Conservation (phyloP, 1,140 invertebrate genomes). For the Nephila pilipes region DNA sequence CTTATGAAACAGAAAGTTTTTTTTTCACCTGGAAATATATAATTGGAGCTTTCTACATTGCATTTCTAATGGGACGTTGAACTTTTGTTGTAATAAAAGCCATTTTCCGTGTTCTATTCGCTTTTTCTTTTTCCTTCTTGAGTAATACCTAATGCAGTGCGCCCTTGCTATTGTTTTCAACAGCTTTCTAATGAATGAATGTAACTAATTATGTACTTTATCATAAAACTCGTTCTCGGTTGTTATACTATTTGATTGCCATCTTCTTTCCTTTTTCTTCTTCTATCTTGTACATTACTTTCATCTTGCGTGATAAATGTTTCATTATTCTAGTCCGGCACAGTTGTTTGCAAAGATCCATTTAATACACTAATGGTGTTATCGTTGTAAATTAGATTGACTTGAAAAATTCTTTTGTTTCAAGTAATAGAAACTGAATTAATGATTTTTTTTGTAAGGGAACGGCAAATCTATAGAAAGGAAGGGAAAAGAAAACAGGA, state of each 20-base stretch:
- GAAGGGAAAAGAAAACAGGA: neutral
- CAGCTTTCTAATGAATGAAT: slow-evolving; percentile 1
- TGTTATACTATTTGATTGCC: neutral
- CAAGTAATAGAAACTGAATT: too few relatives aligned
- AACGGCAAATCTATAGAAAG: too few relatives aligned
- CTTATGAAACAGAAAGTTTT: neutral
- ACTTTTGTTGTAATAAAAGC: neutral
- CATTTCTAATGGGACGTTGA: slow-evolving; percentile 18
- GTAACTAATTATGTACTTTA: neutral
- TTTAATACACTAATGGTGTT: neutral
- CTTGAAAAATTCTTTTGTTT: too few relatives aligned
- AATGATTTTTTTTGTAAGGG: too few relatives aligned
- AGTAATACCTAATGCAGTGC: neutral
- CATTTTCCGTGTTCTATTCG: neutral
- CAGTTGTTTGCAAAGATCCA: neutral
- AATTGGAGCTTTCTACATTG: neutral
- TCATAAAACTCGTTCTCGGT: neutral
- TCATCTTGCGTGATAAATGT: neutral
- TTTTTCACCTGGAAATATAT: neutral
- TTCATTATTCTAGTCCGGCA: neutral
- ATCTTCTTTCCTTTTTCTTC: neutral
- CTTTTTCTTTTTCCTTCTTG: neutral
- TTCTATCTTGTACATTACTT: neutral
- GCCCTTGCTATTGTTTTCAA: slow-evolving; percentile 1
- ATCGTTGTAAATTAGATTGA: neutral